A percentile compares a stretch with the other conserved stretches of the same genome.
phyloP scores from a whole-genome alignment of 2,113 vertebrate genomes.

The Gallinago jamesoni region DNA sequence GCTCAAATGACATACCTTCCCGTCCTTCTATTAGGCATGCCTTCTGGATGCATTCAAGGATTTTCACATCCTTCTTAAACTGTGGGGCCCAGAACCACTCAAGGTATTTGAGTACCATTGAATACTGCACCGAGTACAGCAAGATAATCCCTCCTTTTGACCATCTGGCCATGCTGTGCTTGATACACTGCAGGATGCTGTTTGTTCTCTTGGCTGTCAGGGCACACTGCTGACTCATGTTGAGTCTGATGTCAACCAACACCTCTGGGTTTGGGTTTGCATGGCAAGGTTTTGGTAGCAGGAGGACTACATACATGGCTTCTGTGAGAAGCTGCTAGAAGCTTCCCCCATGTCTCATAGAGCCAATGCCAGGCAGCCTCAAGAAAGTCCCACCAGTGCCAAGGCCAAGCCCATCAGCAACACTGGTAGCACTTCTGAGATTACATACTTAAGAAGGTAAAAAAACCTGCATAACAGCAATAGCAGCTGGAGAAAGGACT shows the following conservation, averaged over 20 bases:
- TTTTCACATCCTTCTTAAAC: background rate
- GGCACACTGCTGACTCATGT: background rate
- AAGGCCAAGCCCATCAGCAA: background rate
- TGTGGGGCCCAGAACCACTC: background rate
- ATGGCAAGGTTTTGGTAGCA: too few relatives aligned
- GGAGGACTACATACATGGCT: background rate
- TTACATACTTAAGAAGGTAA: background rate
- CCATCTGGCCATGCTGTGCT: background rate
- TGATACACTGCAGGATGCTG: background rate
- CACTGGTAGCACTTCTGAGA: background rate
- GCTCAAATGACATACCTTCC: background rate
- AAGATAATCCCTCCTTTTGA: background rate
- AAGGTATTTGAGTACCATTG: background rate
- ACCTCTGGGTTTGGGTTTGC: too few relatives aligned
- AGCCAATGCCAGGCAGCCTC: background rate
- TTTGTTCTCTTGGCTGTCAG: background rate
- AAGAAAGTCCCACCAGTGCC: background rate
- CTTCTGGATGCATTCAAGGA: background rate
- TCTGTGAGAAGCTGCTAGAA: background rate
- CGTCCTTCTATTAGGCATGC: too few relatives aligned
- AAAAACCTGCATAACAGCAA: background rate
- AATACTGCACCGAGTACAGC: background rate
- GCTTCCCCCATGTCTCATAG: background rate
- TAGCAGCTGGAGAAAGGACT: background rate
- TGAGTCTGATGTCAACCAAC: background rate